Evolutionary conservation across 2,113 vertebrate species (phyloP).

Genomic region (Scomber colias): DNA sequence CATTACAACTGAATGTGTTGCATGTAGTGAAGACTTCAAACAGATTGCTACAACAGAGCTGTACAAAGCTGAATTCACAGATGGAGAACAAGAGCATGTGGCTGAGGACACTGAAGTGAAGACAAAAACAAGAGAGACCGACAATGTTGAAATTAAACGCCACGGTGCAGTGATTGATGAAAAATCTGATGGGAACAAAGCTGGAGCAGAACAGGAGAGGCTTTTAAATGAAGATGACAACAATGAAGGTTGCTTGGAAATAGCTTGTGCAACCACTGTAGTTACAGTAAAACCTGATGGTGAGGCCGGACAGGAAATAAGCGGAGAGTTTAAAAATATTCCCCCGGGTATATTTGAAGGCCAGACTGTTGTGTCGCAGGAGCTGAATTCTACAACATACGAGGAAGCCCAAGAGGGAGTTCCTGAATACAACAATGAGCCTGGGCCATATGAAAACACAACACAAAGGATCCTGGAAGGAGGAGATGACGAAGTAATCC

Average conservation of each 20-base stretch:
- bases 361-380: slow-evolving; percentile 25
- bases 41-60: not conserved
- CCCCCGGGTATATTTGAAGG: slow-evolving; percentile 36
- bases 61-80: not conserved
- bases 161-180: too few species aligned
- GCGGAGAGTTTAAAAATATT: slow-evolving; percentile 34
- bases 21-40: not conserved
- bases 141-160: not conserved
- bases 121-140: slow-evolving; percentile 26
- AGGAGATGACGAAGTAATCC: slow-evolving; percentile 52
- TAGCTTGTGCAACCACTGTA: not conserved
- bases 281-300: slow-evolving; percentile 43
- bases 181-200: not conserved
- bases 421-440: slow-evolving; percentile 73
- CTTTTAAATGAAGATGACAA: not conserved
- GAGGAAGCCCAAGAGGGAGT: slow-evolving; percentile 69
- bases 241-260: slow-evolving; percentile 5
- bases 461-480: slow-evolving; percentile 69
- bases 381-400: slow-evolving; percentile 32
- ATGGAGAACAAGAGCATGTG: slow-evolving; percentile 17
- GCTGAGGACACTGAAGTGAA: not conserved
- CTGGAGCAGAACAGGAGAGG: slow-evolving; percentile 7
- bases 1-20: not conserved
- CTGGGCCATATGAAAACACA: slow-evolving; percentile 51
- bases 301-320: slow-evolving; percentile 60